Conservation (phyloP, 2,113 vertebrate genomes). For the Clarias magur region DNA sequence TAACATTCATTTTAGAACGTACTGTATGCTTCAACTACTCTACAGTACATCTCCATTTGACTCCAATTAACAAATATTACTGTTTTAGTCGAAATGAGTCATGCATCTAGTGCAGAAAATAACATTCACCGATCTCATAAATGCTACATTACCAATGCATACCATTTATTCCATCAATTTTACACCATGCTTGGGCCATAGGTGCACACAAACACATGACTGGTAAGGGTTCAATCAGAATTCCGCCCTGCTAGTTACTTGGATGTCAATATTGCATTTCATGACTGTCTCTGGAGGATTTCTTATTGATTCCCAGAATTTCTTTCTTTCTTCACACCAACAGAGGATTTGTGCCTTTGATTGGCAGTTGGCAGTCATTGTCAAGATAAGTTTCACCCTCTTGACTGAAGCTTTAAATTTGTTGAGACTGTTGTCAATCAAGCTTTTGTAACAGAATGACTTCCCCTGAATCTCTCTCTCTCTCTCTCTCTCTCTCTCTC, state of each 20-base stretch:
- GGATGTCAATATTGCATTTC: constrained; percentile 61
- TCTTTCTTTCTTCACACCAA: constrained; percentile 38
- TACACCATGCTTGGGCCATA: not conserved
- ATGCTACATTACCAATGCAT: not conserved
- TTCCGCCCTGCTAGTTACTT: constrained; percentile 53
- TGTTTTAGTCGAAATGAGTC: not conserved
- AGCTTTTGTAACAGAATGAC: not conserved
- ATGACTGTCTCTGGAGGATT: constrained; percentile 55
- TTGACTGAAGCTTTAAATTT: constrained; percentile 32
- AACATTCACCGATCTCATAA: not conserved
- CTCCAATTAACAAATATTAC: not conserved
- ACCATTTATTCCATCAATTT: constrained; percentile 29
- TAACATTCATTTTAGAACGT: not conserved
- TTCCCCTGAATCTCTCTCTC: not conserved
- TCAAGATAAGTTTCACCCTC: constrained; percentile 46
- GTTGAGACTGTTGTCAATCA: constrained; percentile 7
- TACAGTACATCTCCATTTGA: not conserved
- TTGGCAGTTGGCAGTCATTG: constrained; percentile 64
- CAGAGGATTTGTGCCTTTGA: not conserved
- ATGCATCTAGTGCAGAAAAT: not conserved
- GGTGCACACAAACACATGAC: constrained; percentile 28
- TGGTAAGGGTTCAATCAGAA: constrained; percentile 47
- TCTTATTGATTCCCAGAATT: constrained; percentile 66
- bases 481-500: too few relatives aligned
- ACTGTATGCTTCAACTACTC: not conserved